Base-by-base conservation (phyloP, 2,888 invertebrate genomes). In the Dysmachus trigonus region DNA sequence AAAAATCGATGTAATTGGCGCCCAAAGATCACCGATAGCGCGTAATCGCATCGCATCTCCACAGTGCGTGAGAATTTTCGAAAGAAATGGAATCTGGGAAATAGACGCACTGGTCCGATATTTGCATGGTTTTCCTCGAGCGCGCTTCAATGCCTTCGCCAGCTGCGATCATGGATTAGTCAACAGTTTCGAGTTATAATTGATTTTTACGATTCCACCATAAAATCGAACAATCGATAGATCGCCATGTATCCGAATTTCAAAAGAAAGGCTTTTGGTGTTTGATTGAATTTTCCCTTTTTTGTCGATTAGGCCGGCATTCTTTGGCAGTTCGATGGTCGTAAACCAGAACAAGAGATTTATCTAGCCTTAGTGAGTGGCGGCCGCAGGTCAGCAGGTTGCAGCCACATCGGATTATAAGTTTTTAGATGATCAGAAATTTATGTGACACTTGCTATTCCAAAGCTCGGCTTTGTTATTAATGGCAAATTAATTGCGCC, bases 271-370 rank as follows among this genome's bases (percentile, higher is more conserved):
- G 41, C 30, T 79, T 79, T 79, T 79, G 79, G 31, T 79, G 79
- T 79, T 79, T 79, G 79, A 79, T 47, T 79, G 79, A 79, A 79
- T 79, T 79, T 76, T 76, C 35, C 47, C 62, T 62, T 62, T 62
- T 73, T 73, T 76, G 51, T 79, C 79, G 47, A 79, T 79, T 47
- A 79, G 30, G 35, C 30, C 79, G 27, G 47, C 79, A 47, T 47
- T 73, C 73, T 35, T 35, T 73, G 73, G 18, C 73, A 33, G 73
- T 27, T 79, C 30, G 47, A 47, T 51, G 79, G 51, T 51, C 79
- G 31, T 79, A 79, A 79, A 79, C 79, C 22, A 51, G 79, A 79
- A 79, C 79, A 79, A 79, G 47, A 79, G 79, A 79, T 79, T 79
- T 79, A 47, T 79, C 79, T 76, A 33, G 51, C n/a, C 18, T 15